These are phyloP conservation scores for Tipula lateralis DNA, from an alignment of 2,888 invertebrate genomes.

Conservation along the genomic window DNA sequence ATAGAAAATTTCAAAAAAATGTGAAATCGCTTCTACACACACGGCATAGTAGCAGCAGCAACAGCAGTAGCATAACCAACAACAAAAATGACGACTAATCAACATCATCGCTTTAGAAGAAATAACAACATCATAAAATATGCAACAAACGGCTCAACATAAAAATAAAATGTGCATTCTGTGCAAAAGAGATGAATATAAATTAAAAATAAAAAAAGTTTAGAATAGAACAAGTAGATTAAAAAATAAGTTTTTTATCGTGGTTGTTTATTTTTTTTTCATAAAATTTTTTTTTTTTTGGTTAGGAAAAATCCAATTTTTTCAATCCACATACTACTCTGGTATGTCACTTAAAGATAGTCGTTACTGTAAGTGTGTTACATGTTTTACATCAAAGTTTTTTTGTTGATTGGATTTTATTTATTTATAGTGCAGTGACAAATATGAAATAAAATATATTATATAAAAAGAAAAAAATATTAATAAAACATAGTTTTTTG, in stretches of 20 bases:
- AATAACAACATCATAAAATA: constrained; percentile 24
- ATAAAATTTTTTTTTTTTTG: background rate
- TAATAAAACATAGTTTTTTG: background rate
- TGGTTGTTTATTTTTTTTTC: background rate
- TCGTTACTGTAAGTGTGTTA: constrained; percentile 19
- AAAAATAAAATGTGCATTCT: constrained; percentile 28
- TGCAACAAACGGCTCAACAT: constrained; percentile 26
- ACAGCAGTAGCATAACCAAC: background rate
- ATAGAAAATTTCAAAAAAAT: background rate
- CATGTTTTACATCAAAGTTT: background rate
- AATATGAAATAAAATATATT: background rate
- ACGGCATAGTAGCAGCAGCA: background rate
- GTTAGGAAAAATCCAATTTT: constrained; percentile 25
- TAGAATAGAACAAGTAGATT: constrained; percentile 27
- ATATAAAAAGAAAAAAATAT: background rate
- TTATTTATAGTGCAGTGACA: constrained; percentile 28
- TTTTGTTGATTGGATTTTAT: constrained; percentile 2
- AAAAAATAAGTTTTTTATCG: background rate
- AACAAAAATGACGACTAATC: constrained; percentile 9
- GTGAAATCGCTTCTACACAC: background rate
- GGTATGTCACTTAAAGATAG: background rate
- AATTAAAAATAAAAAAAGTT: constrained; percentile 19
- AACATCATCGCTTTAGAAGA: background rate
- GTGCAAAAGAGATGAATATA: constrained; percentile 25
- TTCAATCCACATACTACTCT: background rate